Evolutionary conservation across 2,113 vertebrate species (phyloP).

Genomic region (Condylura cristata): DNA sequence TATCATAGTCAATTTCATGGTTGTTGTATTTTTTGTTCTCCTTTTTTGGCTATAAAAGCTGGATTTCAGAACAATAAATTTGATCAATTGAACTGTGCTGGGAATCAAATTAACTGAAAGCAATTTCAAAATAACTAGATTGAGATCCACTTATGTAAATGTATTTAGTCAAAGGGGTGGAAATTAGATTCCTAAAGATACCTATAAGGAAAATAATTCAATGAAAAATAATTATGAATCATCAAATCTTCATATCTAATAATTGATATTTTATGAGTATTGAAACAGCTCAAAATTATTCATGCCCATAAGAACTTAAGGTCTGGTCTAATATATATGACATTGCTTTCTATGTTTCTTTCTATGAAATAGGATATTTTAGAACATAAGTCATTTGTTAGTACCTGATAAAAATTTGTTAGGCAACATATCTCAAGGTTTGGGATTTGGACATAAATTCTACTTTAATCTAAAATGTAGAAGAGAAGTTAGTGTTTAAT

Average conservation of each 20-base stretch:
- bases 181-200: constrained; percentile 43
- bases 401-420: constrained; percentile 1
- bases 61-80: constrained; percentile 61
- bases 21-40: constrained; percentile 1
- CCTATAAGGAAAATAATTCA: constrained; percentile 43
- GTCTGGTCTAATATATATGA: not conserved
- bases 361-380: not conserved
- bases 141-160: not conserved
- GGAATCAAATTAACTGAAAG: constrained; percentile 57
- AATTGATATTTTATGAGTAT: constrained; percentile 49
- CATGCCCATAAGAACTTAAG: not conserved
- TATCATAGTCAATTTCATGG: constrained; percentile 17
- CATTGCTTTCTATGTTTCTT: not conserved
- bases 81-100: constrained; percentile 12
- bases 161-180: constrained; percentile 2
- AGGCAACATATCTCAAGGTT: not conserved
- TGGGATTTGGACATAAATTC: constrained; percentile 26
- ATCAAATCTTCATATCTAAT: not conserved
- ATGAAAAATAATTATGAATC: constrained; percentile 44
- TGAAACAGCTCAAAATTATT: constrained; percentile 13
- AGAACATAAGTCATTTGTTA: constrained; percentile 1
- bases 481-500: constrained; percentile 6
- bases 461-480: not conserved
- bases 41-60: constrained; percentile 46
- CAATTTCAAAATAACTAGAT: constrained; percentile 53